These are phyloP conservation scores for Taenaris catops DNA, from an alignment of 2,888 invertebrate genomes.

Conservation along the genomic window DNA sequence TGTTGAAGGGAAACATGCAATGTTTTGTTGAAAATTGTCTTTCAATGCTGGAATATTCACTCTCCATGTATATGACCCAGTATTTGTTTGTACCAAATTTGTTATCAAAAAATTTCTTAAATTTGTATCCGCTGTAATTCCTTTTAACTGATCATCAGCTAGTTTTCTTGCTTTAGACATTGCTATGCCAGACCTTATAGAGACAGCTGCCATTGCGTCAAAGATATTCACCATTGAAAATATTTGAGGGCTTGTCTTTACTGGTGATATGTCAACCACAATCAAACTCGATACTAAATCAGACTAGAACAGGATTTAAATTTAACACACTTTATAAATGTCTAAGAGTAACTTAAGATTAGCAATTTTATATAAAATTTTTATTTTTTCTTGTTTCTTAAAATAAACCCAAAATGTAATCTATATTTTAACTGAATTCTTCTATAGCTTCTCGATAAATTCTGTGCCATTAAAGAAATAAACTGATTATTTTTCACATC, in stretches of 20 bases:
- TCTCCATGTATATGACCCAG: conserved; percentile 86
- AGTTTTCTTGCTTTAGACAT: conserved; percentile 85
- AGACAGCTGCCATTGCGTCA: conserved; percentile 81
- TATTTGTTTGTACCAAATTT: conserved; percentile 86
- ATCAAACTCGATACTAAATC: conserved; percentile 82
- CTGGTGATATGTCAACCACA: conserved; percentile 86
- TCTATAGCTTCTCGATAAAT: too few relatives aligned
- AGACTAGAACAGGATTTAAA: conserved; percentile 75
- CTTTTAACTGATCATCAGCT: conserved; percentile 81
- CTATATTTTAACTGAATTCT: too few relatives aligned
- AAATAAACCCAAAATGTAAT: too few relatives aligned
- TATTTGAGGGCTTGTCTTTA: conserved; percentile 81
- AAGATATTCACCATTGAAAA: conserved; percentile 82
- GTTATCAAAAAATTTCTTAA: conserved; percentile 90
- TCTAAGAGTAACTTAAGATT: too few relatives aligned
- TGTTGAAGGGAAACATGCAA: conserved; percentile 83
- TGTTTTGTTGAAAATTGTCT: conserved; percentile 81
- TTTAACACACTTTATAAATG: too few relatives aligned
- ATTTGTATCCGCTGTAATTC: conserved; percentile 76
- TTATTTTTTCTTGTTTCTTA: too few relatives aligned
- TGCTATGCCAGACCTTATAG: conserved; percentile 80
- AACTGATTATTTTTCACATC: too few relatives aligned
- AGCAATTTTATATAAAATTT: too few relatives aligned
- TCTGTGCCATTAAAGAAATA: too few relatives aligned
- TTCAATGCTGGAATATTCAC: conserved; percentile 88